These are phyloP conservation scores for Babyrousa celebensis DNA, from an alignment of 2,797 vertebrate species.

Conservation along the genomic window DNA sequence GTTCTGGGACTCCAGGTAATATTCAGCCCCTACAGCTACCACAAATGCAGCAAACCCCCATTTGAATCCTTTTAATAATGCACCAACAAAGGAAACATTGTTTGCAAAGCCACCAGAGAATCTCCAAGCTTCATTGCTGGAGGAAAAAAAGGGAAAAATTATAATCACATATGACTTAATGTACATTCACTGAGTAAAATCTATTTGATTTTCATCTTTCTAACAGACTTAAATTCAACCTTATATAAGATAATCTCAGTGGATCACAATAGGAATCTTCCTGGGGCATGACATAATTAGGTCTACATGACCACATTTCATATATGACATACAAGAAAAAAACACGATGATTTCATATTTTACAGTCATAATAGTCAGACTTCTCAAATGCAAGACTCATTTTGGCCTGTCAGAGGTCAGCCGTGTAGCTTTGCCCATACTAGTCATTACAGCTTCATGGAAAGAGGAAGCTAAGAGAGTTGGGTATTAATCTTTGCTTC, in stretches of 20 bases:
- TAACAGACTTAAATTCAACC: conserved; percentile 46
- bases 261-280: conserved; percentile 37
- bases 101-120: conserved; percentile 93
- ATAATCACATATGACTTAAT: conserved; percentile 31
- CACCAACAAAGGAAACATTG: conserved; percentile 91
- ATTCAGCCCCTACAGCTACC: conserved; percentile 96
- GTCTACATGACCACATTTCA: conserved; percentile 11
- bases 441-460: background rate
- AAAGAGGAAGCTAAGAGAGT: conserved; percentile 16
- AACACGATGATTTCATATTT: conserved; percentile 60
- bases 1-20: conserved; percentile 93
- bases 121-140: conserved; percentile 98
- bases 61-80: conserved; percentile 95
- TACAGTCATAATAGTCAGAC: background rate
- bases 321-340: conserved; percentile 55
- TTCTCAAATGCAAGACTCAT: conserved; percentile 9
- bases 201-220: conserved; percentile 62
- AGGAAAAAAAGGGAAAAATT: conserved; percentile 77
- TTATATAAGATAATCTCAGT: conserved; percentile 25
- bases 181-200: conserved; percentile 36
- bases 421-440: background rate
- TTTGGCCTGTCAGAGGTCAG: background rate
- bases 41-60: conserved; percentile 97
- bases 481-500: conserved; percentile 52
- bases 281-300: conserved; percentile 3